Evolutionary conservation across 2,797 vertebrate species (phyloP).

Genomic region (Crypturellus tataupa): DNA sequence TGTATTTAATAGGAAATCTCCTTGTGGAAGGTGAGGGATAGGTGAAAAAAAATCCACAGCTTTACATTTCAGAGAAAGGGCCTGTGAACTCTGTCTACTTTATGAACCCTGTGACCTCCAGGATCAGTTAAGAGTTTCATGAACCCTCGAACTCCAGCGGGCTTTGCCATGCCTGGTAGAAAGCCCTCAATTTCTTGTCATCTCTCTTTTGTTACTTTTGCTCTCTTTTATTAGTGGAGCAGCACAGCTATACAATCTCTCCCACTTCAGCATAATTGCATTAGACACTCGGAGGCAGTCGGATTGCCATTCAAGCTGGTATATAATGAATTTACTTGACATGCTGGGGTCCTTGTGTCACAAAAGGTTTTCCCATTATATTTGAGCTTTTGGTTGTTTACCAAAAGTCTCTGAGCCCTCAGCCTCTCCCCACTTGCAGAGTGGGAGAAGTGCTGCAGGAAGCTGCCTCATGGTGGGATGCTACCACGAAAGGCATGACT

Average conservation of each 20-base stretch:
- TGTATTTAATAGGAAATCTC: background rate
- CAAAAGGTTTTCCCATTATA: slow-evolving; percentile 74
- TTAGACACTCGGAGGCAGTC: slow-evolving; percentile 56
- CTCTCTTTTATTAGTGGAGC: slow-evolving; percentile 8
- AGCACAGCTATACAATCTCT: slow-evolving; percentile 61
- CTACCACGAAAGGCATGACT: slow-evolving; percentile 20
- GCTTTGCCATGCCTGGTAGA: background rate
- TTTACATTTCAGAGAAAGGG: background rate
- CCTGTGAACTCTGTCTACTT: background rate
- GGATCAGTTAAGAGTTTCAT: background rate
- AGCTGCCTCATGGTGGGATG: background rate
- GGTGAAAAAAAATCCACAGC: background rate
- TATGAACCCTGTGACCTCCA: background rate
- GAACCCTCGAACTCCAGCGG: background rate
- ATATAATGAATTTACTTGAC: slow-evolving; percentile 73
- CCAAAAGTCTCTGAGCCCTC: slow-evolving; percentile 18
- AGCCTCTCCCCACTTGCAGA: background rate
- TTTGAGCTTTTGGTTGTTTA: slow-evolving; percentile 56
- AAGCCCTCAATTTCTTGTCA: slow-evolving; percentile 1
- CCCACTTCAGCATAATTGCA: slow-evolving; percentile 52
- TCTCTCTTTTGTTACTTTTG: slow-evolving; percentile 21
- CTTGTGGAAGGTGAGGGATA: background rate
- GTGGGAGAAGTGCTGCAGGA: slow-evolving; percentile 13
- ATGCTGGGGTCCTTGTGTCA: slow-evolving; percentile 68
- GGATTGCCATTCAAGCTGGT: slow-evolving; percentile 59